These are phyloP conservation scores for Otus sunia DNA, from an alignment of 2,113 vertebrate species.

Conservation along the genomic window DNA sequence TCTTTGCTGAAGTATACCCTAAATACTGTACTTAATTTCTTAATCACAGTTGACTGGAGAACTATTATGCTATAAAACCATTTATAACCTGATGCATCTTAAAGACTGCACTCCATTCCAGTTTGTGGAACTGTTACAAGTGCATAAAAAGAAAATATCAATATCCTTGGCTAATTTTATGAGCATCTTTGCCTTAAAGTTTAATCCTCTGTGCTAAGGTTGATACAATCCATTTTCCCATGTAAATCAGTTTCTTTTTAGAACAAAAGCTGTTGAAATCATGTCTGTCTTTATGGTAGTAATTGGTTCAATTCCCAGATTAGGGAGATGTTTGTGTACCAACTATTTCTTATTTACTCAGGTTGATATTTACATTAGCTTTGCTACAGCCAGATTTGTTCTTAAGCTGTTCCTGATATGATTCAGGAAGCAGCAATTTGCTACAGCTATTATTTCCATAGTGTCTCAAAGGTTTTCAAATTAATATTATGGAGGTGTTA, in stretches of 20 bases:
- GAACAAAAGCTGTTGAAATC: neutral
- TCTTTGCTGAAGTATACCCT: neutral
- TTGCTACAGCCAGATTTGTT: neutral
- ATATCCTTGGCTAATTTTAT: neutral
- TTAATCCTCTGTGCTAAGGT: neutral
- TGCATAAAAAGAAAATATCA: neutral
- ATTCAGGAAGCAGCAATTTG: neutral
- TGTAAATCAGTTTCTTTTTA: neutral
- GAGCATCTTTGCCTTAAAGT: neutral
- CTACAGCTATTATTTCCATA: neutral
- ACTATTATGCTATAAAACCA: neutral
- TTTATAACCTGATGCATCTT: neutral
- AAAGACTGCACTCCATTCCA: neutral
- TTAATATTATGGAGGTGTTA: neutral
- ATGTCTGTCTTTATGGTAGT: neutral
- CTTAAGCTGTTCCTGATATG: neutral
- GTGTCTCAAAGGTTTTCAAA: neutral
- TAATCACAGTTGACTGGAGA: neutral
- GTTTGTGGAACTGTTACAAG: neutral
- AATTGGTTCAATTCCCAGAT: slow-evolving; percentile 35
- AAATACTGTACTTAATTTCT: neutral
- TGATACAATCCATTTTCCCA: neutral
- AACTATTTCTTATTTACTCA: slow-evolving; percentile 19
- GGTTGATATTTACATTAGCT: slow-evolving; percentile 1
- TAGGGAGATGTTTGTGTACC: neutral